Evolutionary conservation across 1,140 invertebrate species (phyloP).

Genomic region (Lepidotrigona ventralis): DNA sequence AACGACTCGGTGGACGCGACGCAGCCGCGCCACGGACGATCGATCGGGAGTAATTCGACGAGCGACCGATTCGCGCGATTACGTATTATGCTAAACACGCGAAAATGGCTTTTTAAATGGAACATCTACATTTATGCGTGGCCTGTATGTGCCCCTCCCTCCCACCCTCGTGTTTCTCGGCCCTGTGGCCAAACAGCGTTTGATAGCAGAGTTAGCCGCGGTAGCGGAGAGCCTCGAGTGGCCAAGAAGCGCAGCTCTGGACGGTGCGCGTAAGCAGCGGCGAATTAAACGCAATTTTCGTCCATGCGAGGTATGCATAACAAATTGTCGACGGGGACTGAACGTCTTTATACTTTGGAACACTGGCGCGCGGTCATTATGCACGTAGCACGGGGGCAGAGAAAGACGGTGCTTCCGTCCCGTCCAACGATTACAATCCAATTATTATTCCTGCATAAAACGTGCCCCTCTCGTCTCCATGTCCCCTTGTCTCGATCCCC

Average conservation of each 20-base stretch:
- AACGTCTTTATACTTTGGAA: constrained; percentile 71
- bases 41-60: constrained; percentile 46
- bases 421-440: constrained; percentile 73
- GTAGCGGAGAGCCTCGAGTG: neutral
- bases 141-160: too few relatives aligned
- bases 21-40: neutral
- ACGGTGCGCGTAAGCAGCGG: constrained; percentile 55
- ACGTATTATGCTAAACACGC: constrained; percentile 78
- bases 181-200: neutral
- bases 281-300: constrained; percentile 78
- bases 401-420: constrained; percentile 58
- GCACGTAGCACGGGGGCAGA: constrained; percentile 59
- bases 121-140: constrained; percentile 78
- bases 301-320: constrained; percentile 76
- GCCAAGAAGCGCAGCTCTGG: neutral
- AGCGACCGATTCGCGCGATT: constrained; percentile 56
- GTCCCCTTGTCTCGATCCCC: neutral
- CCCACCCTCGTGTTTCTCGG: neutral
- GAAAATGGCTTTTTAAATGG: constrained; percentile 79
- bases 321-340: constrained; percentile 68
- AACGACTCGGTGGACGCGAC: constrained; percentile 32
- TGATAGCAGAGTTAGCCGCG: neutral
- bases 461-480: constrained; percentile 8
- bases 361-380: constrained; percentile 45
- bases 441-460: constrained; percentile 76